Conservation (phyloP, 1,140 invertebrate species). For the Cardiocondyla obscurior region DNA sequence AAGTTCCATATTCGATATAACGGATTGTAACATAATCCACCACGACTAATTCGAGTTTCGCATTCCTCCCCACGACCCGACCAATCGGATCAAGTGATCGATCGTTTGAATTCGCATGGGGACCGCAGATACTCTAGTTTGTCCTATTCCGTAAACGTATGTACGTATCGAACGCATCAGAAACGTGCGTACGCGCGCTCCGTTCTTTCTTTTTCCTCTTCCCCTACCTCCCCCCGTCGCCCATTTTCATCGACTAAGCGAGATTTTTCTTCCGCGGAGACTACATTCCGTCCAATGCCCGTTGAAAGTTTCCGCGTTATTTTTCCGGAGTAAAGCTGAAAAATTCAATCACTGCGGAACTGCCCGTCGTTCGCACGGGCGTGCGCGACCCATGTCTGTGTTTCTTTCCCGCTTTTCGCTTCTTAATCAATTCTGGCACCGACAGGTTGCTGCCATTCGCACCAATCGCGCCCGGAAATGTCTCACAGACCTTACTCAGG, state of each 20-base stretch:
- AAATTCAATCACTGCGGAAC: conserved; percentile 45
- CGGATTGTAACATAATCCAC: conserved; percentile 41
- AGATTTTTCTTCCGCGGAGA: conserved; percentile 18
- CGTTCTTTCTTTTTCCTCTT: neutral
- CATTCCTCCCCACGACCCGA: conserved; percentile 28
- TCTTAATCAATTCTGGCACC: conserved; percentile 42
- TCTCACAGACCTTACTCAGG: neutral
- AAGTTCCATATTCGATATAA: conserved; percentile 19
- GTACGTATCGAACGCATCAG: neutral
- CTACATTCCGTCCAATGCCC: neutral
- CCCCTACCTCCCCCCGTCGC: neutral
- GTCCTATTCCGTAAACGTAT: neutral
- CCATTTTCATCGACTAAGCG: neutral
- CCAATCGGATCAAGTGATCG: conserved; percentile 36
- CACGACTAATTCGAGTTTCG: conserved; percentile 39
- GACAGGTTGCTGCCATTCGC: conserved; percentile 25
- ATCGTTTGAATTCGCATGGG: conserved; percentile 4
- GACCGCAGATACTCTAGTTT: neutral
- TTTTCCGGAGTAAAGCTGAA: conserved; percentile 23
- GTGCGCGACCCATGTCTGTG: neutral
- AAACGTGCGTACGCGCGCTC: neutral
- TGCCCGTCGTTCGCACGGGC: conserved; percentile 9
- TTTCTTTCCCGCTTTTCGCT: conserved; percentile 22
- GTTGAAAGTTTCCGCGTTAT: conserved; percentile 45
- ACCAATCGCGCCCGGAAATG: conserved; percentile 9